These are phyloP conservation scores for Apteryx owenii DNA, from an alignment of 2,113 vertebrate species.

Conservation along the genomic window DNA sequence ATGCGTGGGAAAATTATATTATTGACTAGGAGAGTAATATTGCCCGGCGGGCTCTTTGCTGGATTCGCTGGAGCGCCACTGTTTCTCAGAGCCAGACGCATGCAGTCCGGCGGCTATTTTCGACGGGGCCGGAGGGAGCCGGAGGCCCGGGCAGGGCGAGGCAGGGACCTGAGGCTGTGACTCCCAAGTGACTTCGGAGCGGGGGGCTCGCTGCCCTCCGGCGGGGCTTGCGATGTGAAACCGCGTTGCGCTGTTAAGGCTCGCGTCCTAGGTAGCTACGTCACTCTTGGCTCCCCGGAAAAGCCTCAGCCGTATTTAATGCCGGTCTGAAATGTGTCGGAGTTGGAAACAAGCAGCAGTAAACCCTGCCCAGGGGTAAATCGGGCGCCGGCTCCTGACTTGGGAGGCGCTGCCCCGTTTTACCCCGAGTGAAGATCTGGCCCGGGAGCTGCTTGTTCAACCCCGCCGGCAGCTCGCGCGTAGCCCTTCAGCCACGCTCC, in stretches of 20 bases:
- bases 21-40: neutral
- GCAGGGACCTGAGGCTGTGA: neutral
- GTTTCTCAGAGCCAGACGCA: neutral
- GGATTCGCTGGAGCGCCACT: neutral
- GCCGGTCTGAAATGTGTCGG: rapidly evolving
- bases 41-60: neutral
- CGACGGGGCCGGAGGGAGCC: neutral
- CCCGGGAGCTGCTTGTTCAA: neutral
- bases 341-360: neutral
- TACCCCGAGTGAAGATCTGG: rapidly evolving
- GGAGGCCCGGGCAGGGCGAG: neutral
- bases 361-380: neutral
- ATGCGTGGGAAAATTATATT: neutral
- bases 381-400: too few species aligned
- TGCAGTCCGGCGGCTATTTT: neutral
- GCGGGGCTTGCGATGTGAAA: neutral
- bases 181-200: neutral
- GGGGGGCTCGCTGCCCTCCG: neutral
- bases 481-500: too few species aligned
- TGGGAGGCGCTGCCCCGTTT: too few species aligned
- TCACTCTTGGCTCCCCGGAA: neutral
- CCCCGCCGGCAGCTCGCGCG: too few species aligned
- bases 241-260: neutral
- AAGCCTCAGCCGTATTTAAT: neutral
- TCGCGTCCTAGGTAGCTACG: neutral